Conservation (phyloP, 1,140 invertebrate genomes). For the Nephila pilipes region DNA sequence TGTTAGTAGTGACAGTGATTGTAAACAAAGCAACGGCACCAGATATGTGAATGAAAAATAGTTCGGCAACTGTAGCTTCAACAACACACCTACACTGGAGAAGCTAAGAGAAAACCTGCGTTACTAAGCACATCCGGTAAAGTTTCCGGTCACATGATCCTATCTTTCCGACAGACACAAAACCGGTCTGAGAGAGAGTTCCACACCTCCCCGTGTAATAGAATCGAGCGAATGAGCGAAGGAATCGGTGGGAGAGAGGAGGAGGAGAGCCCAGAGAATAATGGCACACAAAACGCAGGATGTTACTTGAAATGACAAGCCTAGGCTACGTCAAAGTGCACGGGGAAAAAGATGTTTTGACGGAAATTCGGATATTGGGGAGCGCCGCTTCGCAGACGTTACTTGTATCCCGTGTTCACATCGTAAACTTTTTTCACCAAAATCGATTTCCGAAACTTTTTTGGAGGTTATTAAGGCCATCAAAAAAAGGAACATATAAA, state of each 20-base stretch:
- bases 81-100: constrained; percentile 67
- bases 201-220: constrained; percentile 21
- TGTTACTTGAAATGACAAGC: constrained; percentile 56
- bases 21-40: constrained; percentile 49
- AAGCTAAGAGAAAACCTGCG: constrained; percentile 62
- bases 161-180: constrained; percentile 65
- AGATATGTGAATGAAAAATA: constrained; percentile 44
- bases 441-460: background rate
- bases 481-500: too few relatives aligned
- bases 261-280: background rate
- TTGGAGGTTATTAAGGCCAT: too few relatives aligned
- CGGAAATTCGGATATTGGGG: constrained; percentile 45
- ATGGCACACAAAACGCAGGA: constrained; percentile 65
- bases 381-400: background rate
- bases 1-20: background rate
- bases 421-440: background rate
- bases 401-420: background rate
- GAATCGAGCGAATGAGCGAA: constrained; percentile 11
- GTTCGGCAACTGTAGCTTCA: background rate
- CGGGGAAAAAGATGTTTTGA: constrained; percentile 40
- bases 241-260: background rate
- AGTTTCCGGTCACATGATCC: constrained; percentile 76
- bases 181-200: constrained; percentile 63
- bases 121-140: constrained; percentile 77
- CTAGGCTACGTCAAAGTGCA: background rate